Conservation (phyloP, 2,888 invertebrate species). For the Spisula solida region DNA sequence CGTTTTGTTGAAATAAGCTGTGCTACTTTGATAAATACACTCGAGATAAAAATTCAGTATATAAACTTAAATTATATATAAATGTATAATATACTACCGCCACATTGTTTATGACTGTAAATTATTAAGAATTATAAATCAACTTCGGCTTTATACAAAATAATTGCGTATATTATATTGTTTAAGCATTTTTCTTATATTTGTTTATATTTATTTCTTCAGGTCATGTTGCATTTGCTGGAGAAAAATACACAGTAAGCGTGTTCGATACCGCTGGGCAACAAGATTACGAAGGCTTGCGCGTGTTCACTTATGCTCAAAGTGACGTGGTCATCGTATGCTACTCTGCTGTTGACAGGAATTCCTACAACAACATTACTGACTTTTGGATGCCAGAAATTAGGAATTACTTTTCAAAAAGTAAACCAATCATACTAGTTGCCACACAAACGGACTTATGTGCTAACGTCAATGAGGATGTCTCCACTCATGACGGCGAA, state of each 20-base stretch:
- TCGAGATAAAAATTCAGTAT: no score
- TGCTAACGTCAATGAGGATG: slow-evolving; percentile 23
- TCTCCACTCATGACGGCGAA: slow-evolving; percentile 73
- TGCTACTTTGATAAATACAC: no score
- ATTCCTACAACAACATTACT: slow-evolving; percentile 75
- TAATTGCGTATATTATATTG: not conserved
- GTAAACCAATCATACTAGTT: slow-evolving; percentile 77
- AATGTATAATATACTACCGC: no score
- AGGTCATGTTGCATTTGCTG: slow-evolving; percentile 77
- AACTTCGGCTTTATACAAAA: no score
- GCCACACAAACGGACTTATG: slow-evolving; percentile 78
- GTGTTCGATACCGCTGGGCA: slow-evolving; percentile 81
- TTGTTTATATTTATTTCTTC: slow-evolving; percentile 51
- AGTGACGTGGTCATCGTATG: slow-evolving; percentile 80
- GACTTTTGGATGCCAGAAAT: slow-evolving; percentile 80
- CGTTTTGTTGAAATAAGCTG: no score
- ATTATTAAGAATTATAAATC: no score
- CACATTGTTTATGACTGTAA: no score
- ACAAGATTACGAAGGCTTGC: slow-evolving; percentile 76
- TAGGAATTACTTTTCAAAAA: slow-evolving; percentile 71
- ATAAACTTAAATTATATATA: no score
- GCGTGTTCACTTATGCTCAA: slow-evolving; percentile 79
- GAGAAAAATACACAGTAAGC: slow-evolving; percentile 77
- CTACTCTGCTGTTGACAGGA: slow-evolving; percentile 77
- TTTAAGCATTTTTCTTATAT: not conserved